phyloP scores from a whole-genome alignment of 1,140 invertebrate species.

The Protaetia brevitarsis region DNA sequence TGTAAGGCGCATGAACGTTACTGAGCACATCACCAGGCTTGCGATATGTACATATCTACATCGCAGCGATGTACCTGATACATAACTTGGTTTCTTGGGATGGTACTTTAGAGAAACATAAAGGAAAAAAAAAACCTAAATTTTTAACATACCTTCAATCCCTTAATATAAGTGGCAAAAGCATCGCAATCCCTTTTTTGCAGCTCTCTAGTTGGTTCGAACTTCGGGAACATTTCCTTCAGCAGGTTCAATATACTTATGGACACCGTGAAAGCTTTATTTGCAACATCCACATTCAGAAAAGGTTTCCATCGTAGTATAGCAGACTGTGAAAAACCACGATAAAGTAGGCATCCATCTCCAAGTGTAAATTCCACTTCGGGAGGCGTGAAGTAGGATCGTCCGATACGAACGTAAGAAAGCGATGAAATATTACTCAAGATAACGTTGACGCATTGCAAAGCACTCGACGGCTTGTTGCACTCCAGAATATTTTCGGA shows the following conservation, averaged over 20 bases:
- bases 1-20: too few relatives aligned
- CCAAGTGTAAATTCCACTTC: constrained; percentile 47
- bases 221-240: constrained; percentile 37
- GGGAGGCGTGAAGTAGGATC: constrained; percentile 50
- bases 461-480: constrained; percentile 46
- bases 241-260: constrained; percentile 46
- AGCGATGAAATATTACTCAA: constrained; percentile 60
- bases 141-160: too few relatives aligned
- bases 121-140: too few relatives aligned
- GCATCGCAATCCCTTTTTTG: too few relatives aligned
- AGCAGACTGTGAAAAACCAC: constrained; percentile 71
- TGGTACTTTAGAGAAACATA: too few relatives aligned
- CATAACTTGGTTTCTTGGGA: too few relatives aligned
- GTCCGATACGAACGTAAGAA: constrained; percentile 47
- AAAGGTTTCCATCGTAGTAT: constrained; percentile 69
- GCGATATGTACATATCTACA: too few relatives aligned
- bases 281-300: constrained; percentile 71
- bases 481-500: neutral
- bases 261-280: constrained; percentile 55
- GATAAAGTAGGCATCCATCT: constrained; percentile 66
- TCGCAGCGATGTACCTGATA: too few relatives aligned
- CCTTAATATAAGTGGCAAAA: too few relatives aligned
- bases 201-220: too few relatives aligned
- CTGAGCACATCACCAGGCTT: too few relatives aligned
- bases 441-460: constrained; percentile 81